These are phyloP conservation scores for Pungitius pungitius DNA, from an alignment of 2,113 vertebrate species.

Conservation along the genomic window DNA sequence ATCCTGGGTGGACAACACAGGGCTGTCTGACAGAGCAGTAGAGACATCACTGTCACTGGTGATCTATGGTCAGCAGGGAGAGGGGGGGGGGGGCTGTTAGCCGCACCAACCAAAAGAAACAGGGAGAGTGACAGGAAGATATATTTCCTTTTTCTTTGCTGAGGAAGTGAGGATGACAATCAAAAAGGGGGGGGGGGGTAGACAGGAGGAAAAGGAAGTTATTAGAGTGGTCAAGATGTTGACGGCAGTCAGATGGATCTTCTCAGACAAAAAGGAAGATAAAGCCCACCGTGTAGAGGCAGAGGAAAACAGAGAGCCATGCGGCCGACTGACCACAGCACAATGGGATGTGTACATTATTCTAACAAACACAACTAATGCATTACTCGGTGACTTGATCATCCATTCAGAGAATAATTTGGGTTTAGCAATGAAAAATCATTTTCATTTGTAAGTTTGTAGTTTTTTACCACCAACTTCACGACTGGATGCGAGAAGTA, in stretches of 20 bases:
- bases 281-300: neutral
- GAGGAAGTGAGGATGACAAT: neutral
- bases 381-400: neutral
- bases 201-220: neutral
- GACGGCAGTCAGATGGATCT: neutral
- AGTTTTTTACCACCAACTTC: neutral
- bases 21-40: conserved; percentile 43
- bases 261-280: neutral
- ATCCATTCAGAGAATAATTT: neutral
- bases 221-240: neutral
- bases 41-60: conserved; percentile 66
- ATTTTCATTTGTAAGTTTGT: neutral
- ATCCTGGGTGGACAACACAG: conserved; percentile 46
- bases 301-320: neutral
- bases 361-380: neutral
- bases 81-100: neutral
- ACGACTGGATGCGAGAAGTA: neutral
- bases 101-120: conserved; percentile 14
- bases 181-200: neutral
- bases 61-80: conserved; percentile 49
- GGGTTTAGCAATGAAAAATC: neutral
- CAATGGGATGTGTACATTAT: neutral
- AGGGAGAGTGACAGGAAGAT: conserved; percentile 11
- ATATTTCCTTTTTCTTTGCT: neutral
- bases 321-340: neutral